Evolutionary conservation across 2,797 vertebrate species (phyloP).

Genomic region (Parotocinclus haroldoi): DNA sequence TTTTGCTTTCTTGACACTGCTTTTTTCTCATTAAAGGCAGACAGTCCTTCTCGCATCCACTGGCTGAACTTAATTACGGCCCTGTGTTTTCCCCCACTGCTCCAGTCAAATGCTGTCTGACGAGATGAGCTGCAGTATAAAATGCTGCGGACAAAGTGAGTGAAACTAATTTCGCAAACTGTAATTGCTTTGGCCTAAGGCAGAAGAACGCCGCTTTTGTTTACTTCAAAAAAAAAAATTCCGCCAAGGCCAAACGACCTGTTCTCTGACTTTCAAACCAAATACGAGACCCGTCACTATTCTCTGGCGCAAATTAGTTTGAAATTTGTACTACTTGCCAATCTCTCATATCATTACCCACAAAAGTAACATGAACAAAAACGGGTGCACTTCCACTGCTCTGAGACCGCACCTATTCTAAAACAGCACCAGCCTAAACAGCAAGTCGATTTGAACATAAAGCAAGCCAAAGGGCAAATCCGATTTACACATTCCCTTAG

Average conservation of each 20-base stretch:
- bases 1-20: slow-evolving; percentile 16
- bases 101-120: slow-evolving; percentile 38
- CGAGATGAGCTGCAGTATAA: slow-evolving; percentile 37
- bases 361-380: not conserved
- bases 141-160: slow-evolving; percentile 34
- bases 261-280: not conserved
- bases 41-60: slow-evolving; percentile 42
- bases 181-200: slow-evolving; percentile 47
- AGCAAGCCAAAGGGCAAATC: slow-evolving; percentile 25
- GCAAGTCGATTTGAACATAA: slow-evolving; percentile 8
- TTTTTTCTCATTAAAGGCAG: slow-evolving; percentile 51
- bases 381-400: not conserved
- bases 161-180: slow-evolving; percentile 40
- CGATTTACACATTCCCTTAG: slow-evolving; percentile 5
- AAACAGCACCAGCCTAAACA: not conserved
- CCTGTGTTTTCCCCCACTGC: slow-evolving; percentile 21
- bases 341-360: not conserved
- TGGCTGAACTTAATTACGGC: slow-evolving; percentile 48
- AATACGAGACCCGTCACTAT: slow-evolving; percentile 7
- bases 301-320: not conserved
- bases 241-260: slow-evolving; percentile 9
- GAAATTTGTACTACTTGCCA: not conserved
- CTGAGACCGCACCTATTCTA: not conserved
- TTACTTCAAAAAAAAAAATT: slow-evolving; percentile 39
- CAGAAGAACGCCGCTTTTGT: slow-evolving; percentile 31